Base-by-base conservation (phyloP, 1,140 invertebrate genomes). In the Meteorus sp. region DNA sequence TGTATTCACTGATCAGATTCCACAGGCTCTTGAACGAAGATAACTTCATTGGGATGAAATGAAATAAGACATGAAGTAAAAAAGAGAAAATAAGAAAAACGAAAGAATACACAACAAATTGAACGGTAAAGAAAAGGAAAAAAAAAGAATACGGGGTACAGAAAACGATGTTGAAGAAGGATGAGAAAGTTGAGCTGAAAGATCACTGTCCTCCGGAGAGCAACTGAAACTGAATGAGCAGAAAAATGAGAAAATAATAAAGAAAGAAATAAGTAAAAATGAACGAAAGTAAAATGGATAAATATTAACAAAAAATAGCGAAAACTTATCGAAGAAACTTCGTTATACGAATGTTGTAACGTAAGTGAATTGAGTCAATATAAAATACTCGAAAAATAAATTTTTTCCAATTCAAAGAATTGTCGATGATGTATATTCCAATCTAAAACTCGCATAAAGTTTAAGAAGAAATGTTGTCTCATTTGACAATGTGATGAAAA, bases 181-280 rank as follows among this genome's bases (percentile, higher is more conserved):
- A 23, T 19, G 25, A 48, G 27, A 48, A 25, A 11, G 4, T 39
- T 4, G 35, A 11, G 11, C 17, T 17, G 27, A 52, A 52, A 52
- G 50, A 39, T 52, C 33, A 33, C 7, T 52, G 50, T 52, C 31
- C 50, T 52, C 19, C 19, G 27, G 19, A 20, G 50, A 20, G 9
- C 19, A 37, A 52, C 15, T 52, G 50, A 22, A 11, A 13, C 31
- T 37, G 37, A 52, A 35, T 17, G 50, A 65, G 65, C 62, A 63
- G 63, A 65, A 62, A 60, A 53, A 55, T 35, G 47, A 13, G 45
- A 59, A 13, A 56, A 29, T 9, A 29, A 29, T n/a, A 6, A 25
- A 48, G 17, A 47, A 52, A 22, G 9, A 37, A 58, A 44, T n/a
- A 56, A 55, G 15, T 55, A 29, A 44, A 41, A 22, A 17, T 19